phyloP scores from a whole-genome alignment of 2,113 vertebrate species.

The Nipponia nippon region DNA sequence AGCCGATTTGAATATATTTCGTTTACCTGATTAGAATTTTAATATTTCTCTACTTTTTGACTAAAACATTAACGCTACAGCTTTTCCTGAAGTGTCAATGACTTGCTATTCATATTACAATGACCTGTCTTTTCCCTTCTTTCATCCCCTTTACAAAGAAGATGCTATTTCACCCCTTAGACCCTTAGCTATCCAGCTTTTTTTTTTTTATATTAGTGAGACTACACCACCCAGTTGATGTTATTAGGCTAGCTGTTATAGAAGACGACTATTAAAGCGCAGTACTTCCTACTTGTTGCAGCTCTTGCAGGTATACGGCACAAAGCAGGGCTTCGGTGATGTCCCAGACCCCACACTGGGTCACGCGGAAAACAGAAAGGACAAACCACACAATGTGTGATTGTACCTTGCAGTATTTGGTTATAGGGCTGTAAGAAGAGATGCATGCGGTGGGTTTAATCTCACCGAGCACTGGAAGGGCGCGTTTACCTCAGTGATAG shows the following conservation, averaged over 20 bases:
- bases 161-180: background rate
- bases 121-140: accelerated
- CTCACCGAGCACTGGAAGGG: background rate
- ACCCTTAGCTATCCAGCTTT: background rate
- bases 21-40: background rate
- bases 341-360: background rate
- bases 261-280: background rate
- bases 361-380: background rate
- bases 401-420: background rate
- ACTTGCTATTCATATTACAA: background rate
- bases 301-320: background rate
- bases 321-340: background rate
- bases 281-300: background rate
- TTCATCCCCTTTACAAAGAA: background rate
- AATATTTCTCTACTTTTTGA: background rate
- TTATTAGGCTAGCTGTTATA: background rate
- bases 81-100: background rate
- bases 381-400: background rate
- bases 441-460: background rate
- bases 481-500: background rate
- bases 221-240: background rate
- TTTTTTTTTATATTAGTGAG: background rate
- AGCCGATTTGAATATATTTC: background rate
- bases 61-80: background rate
- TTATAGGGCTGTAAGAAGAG: background rate